These are phyloP conservation scores for Spheniscus mendiculus DNA, from an alignment of 2,113 vertebrate genomes.

Conservation along the genomic window DNA sequence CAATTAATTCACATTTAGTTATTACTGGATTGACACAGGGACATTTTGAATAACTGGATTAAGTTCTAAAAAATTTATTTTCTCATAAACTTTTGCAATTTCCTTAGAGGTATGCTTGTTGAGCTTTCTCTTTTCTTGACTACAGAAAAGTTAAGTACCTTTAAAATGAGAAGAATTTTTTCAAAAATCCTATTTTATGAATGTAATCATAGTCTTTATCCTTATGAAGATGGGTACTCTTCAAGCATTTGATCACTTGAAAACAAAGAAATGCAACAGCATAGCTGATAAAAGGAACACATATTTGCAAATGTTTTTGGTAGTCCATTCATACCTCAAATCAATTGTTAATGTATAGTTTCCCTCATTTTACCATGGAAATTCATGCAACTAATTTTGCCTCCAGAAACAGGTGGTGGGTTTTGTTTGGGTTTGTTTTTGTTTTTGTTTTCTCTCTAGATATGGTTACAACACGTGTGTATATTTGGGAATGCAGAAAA, in stretches of 20 bases:
- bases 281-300: not conserved
- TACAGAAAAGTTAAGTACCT: not conserved
- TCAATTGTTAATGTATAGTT: not conserved
- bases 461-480: not conserved
- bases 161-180: not conserved
- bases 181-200: not conserved
- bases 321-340: not conserved
- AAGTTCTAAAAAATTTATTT: not conserved
- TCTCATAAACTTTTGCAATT: not conserved
- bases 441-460: too few species aligned
- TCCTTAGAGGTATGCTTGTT: not conserved
- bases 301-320: not conserved
- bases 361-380: not conserved
- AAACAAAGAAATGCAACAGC: not conserved
- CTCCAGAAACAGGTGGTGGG: not conserved
- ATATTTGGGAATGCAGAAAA: not conserved
- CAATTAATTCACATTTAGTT: constrained; percentile 10
- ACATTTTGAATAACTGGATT: not conserved
- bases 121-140: not conserved
- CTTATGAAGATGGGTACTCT: not conserved
- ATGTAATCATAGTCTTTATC: not conserved
- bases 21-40: not conserved
- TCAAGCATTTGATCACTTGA: not conserved
- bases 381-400: not conserved
- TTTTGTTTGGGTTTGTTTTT: not conserved